Evolutionary conservation across 2,113 vertebrate species (phyloP), one percentile per base, ranked within the genome.

Genomic region (Sterrhoptilus dennistouni): DNA sequence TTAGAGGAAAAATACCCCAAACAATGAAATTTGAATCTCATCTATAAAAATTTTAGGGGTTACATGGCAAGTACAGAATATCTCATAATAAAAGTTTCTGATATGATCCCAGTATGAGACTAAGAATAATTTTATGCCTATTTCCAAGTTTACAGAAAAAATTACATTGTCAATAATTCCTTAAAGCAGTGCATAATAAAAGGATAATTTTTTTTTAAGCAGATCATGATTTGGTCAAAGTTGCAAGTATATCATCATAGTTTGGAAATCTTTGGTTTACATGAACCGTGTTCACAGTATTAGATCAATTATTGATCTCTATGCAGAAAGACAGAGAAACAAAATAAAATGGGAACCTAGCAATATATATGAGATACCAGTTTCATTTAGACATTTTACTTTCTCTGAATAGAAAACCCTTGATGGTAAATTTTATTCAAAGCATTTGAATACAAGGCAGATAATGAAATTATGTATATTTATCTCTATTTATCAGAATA

Each of bases 1-100:
- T 65, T 14, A 27, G 11, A 25, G 6, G 2, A 19, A 63, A 54
- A 6, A 6, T 54, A 1, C 0, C 3, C 4, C 3, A 56, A 81
- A 4, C 8, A 71, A 57, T 20, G 50, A 17, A 50, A 56, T 77
- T 42, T 81, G 1, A 21, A 35, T 77, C 20, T 74, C 52, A 81
- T 17, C 14, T 50, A 50, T 57, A 42, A 81, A 49, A 27, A 27
- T 49, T 86, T 54, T 81, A 33, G 21, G 22, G 12, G 21, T 56
- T 79, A 49, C 5, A 5, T 66, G 31, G 52, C n/a, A 54, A 38
- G 50, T 36, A 82, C 47, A 71, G 4, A 9, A 18, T 86, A 31
- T 31, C 9, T 53, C 12, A 29, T 5, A 5, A 27, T 31, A 50
- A 54, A 56, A 33, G 1, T 59, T 91, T 76, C 18, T 71, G 14